Percentiles rank a stretch among this genome's conserved stretches.
Conservation (phyloP, 2,888 invertebrate species). For the Pasiphila rectangulata region DNA sequence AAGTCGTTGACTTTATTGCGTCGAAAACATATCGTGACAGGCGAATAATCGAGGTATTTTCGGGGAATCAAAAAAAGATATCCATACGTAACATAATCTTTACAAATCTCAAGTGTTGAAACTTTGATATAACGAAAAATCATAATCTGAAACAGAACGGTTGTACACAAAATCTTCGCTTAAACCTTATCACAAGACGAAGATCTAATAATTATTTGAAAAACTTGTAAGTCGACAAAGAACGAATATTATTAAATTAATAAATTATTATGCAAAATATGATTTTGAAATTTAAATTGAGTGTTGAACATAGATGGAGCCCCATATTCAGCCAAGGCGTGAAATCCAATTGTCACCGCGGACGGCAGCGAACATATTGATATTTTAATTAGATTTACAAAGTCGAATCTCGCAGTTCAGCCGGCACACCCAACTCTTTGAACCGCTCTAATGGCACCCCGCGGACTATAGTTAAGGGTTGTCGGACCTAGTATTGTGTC, state of each 20-base stretch:
- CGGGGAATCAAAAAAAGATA: conserved; percentile 36
- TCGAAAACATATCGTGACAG: conserved; percentile 54
- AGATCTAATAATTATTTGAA: too few relatives aligned
- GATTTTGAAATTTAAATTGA: conserved; percentile 1
- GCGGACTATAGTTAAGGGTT: conserved; percentile 76
- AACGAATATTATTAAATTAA: too few relatives aligned
- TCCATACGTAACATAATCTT: conserved; percentile 8
- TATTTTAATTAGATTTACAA: conserved; percentile 82
- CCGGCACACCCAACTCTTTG: conserved; percentile 78
- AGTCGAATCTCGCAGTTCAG: conserved; percentile 63
- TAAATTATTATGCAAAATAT: background rate
- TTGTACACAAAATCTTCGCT: too few relatives aligned
- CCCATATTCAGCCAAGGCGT: conserved; percentile 58
- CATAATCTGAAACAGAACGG: background rate
- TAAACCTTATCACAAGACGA: too few relatives aligned
- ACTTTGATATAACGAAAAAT: background rate
- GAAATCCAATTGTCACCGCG: conserved; percentile 78
- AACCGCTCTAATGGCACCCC: conserved; percentile 77
- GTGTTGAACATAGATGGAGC: conserved; percentile 19
- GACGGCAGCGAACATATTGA: conserved; percentile 76
- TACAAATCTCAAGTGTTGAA: conserved; percentile 16
- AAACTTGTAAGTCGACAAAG: too few relatives aligned
- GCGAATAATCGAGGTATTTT: conserved; percentile 56
- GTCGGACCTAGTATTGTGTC: conserved; percentile 71
- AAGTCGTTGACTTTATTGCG: conserved; percentile 67